Evolutionary conservation across 2,113 vertebrate species (phyloP), one percentile per base, ranked within the genome.

Genomic region (Mormoops blainvillei): DNA sequence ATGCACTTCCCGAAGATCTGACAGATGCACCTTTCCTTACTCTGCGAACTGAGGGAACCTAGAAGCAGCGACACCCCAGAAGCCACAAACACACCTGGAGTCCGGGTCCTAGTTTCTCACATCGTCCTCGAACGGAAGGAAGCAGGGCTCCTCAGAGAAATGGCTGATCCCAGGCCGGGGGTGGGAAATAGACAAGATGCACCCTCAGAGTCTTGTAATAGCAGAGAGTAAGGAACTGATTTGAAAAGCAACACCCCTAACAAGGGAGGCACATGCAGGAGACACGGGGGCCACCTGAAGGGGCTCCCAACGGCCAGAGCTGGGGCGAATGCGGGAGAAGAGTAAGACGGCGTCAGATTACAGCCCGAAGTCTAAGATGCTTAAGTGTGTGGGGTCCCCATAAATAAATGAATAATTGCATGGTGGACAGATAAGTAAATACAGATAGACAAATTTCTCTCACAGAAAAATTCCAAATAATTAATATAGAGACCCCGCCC

Each of bases 201-300:
- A 5, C 28, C 81, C 8, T 15, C 13, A 65, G 50, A 20, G 7
- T 38, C 33, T 5, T 36, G n/a, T 4, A 4, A 20, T 7, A 24
- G 20, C 14, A 7, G 45, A 6, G 20, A 24, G 26, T 19, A 15
- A 50, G 63, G 70, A 7, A 18, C 13, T 38, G 18, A 20, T 67
- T 2, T 5, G 36, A n/a, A 31, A 50, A 7, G 1, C 22, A 18
- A 11, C 12, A 13, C 16, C 28, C 80, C 24, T 16, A 10, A 2
- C 14, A 18, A 31, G 0, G n/a, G 65, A 24, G 43, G 22, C 1
- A 0, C 4, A 19, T 16, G 3, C 1, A 14, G 28, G 15, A 36
- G 43, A 43, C 13, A n/a, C 3, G 0, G 50, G 83, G 38, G 15
- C 56, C 50, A 6, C 19, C 1, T 0, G n/a, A 19, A 52, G 36